phyloP scores from a whole-genome alignment of 2,888 invertebrate species.

The Lasioglossum leucozonium region DNA sequence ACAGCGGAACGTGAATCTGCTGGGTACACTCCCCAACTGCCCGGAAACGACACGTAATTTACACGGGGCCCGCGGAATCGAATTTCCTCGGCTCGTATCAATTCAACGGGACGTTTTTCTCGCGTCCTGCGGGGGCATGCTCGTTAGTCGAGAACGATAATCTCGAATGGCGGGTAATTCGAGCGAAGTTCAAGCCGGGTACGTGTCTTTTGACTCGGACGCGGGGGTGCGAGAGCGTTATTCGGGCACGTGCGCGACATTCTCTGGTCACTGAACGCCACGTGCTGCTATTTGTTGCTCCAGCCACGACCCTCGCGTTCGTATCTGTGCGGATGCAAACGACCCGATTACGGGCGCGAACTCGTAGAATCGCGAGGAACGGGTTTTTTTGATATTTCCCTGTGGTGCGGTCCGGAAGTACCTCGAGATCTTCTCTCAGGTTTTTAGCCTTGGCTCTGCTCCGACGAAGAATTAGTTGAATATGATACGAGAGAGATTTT shows the following conservation, averaged over 20 bases:
- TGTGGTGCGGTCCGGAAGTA: neutral
- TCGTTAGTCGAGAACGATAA: constrained; percentile 26
- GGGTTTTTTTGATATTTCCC: neutral
- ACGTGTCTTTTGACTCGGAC: constrained; percentile 49
- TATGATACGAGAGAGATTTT: neutral
- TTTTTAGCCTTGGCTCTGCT: neutral
- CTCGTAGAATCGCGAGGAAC: neutral
- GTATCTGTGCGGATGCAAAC: constrained; percentile 26
- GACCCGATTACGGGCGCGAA: neutral
- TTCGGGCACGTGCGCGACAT: constrained; percentile 63
- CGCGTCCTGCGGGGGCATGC: neutral
- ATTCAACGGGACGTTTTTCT: constrained; percentile 10
- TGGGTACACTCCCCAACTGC: neutral
- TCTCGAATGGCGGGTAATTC: constrained; percentile 41
- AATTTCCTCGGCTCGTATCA: neutral
- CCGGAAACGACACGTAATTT: neutral
- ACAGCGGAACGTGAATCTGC: neutral
- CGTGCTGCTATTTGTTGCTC: constrained; percentile 62
- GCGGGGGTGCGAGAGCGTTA: constrained; percentile 27
- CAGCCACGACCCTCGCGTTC: neutral
- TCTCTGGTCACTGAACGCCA: constrained; percentile 59
- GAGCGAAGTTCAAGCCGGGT: constrained; percentile 21
- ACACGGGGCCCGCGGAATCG: neutral
- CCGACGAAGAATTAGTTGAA: neutral
- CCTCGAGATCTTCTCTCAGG: neutral